Base-by-base conservation (phyloP, 2,113 vertebrate species). In the Menidia beryllina region DNA sequence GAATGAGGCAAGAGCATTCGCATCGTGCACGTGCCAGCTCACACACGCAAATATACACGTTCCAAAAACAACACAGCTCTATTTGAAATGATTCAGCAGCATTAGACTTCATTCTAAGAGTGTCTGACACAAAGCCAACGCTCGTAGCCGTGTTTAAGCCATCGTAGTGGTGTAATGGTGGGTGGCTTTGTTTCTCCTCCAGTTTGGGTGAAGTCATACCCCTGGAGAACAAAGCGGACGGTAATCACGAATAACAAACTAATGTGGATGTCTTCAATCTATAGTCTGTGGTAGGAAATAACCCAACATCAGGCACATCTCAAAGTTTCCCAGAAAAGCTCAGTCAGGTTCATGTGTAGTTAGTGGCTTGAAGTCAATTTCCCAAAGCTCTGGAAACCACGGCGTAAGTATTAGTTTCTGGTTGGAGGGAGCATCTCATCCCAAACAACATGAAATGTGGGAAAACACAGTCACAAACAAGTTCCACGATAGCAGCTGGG, bases 361-460 rank as follows among this genome's bases (percentile, higher is more conserved):
- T 87, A 84, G 83, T 84, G 85, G 85, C 69, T 83, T 70, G 2
- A 24, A 23, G 71, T 80, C 77, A 66, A 73, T 72, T 75, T 79
- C 77, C 66, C 75, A 58, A 72, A 55, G 79, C 57, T 65, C 55
- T 56, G 24, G 66, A 83, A 89, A 88, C 90, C 88, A 57, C 82
- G 0, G 17, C 13, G 2, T 86, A 86, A 89, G 77, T 77, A 79
- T 80, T 85, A 83, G 75, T 72, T 86, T 82, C 81, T 72, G 72
- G 69, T 82, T 82, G 66, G 30, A 13, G 57, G 63, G 69, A 56
- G 55, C 30, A 13, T 79, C 70, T 77, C 53, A 59, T 81, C 78
- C 73, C 49, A 69, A 75, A 82, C 70, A 83, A 78, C 81, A 80
- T 79, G 70, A 58, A 38, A 78, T 81, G 57, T 65, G 71, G 80